Conservation (phyloP, 2,888 invertebrate species). For the Pyrrhia umbra region DNA sequence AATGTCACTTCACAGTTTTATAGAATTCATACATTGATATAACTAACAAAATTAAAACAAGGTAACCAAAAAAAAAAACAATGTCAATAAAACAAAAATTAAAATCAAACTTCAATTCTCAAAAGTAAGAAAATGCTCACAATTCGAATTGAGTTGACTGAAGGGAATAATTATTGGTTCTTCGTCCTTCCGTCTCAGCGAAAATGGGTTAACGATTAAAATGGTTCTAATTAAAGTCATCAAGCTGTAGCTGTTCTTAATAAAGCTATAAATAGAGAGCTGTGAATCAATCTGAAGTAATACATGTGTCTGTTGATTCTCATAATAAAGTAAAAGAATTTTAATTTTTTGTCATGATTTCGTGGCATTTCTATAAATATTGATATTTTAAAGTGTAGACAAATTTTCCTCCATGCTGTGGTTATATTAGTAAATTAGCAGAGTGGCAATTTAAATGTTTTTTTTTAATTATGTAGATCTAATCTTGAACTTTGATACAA, state of each 20-base stretch:
- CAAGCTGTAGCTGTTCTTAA: slow-evolving; percentile 68
- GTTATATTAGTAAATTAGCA: too few species aligned
- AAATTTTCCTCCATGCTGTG: too few species aligned
- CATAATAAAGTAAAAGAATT: slow-evolving; percentile 21
- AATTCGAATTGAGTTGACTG: slow-evolving; percentile 47
- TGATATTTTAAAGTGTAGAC: too few species aligned
- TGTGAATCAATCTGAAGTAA: slow-evolving; percentile 65
- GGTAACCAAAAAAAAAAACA: slow-evolving; percentile 15
- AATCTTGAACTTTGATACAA: too few species aligned
- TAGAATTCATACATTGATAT: too few species aligned
- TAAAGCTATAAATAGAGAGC: slow-evolving; percentile 73
- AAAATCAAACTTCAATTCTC: slow-evolving; percentile 32
- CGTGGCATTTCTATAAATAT: background rate
- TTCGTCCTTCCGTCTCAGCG: slow-evolving; percentile 61
- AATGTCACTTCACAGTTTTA: too few species aligned
- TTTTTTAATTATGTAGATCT: too few species aligned
- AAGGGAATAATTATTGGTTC: slow-evolving; percentile 63
- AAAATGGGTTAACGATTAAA: slow-evolving; percentile 85
- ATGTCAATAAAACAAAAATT: slow-evolving; percentile 24
- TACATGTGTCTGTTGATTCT: slow-evolving; percentile 29
- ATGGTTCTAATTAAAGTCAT: slow-evolving; percentile 79
- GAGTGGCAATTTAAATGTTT: too few species aligned
- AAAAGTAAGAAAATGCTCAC: slow-evolving; percentile 43
- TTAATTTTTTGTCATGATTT: slow-evolving; percentile 14
- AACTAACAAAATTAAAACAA: background rate